phyloP scores from a whole-genome alignment of 2,113 vertebrate genomes.

The Odocoileus virginianus region DNA sequence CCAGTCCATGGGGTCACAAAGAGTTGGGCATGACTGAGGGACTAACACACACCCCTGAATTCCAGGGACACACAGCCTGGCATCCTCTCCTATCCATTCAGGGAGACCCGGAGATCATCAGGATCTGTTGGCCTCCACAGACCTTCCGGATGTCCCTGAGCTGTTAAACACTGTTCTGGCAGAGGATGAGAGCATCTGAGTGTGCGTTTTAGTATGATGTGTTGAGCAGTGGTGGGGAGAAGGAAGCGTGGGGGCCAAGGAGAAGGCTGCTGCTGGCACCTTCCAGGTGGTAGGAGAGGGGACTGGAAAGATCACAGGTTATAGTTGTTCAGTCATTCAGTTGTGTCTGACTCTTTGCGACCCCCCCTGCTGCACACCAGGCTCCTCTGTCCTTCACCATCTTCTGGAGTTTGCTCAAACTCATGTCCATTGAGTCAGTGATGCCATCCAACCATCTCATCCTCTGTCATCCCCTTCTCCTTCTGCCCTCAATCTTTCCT shows the following conservation, averaged over 20 bases:
- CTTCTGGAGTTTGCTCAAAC: neutral
- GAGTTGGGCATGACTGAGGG: neutral
- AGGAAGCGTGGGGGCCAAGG: fast-evolving
- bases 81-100: too few relatives aligned
- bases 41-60: neutral
- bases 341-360: neutral
- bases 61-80: too few relatives aligned
- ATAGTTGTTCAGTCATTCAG: neutral
- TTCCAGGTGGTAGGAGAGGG: neutral
- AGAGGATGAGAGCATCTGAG: neutral
- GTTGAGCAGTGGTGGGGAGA: neutral
- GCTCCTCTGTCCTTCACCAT: neutral
- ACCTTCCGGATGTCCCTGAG: neutral
- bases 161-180: neutral
- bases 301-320: neutral
- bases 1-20: neutral
- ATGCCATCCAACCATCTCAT: neutral
- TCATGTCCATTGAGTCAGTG: neutral
- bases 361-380: neutral
- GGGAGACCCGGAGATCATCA: neutral
- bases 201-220: neutral
- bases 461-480: neutral
- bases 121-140: neutral
- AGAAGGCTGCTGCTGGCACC: neutral
- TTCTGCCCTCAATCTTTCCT: neutral